Evolutionary conservation across 2,888 invertebrate species (phyloP).

Genomic region (Limnephilus auricula): DNA sequence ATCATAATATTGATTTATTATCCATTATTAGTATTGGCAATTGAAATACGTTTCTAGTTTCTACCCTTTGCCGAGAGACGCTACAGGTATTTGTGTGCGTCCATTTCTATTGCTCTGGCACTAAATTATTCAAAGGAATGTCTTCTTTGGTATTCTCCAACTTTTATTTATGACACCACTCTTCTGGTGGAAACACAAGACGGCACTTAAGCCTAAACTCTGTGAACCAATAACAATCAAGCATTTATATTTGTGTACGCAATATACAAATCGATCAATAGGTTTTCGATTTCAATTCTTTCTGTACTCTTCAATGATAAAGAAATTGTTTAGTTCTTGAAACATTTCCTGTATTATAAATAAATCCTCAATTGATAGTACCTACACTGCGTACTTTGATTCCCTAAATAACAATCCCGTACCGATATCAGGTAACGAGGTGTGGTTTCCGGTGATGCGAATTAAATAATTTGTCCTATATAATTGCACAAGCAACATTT

Average conservation of each 20-base stretch:
- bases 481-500: too few species aligned
- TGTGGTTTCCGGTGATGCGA: too few species aligned
- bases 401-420: background rate
- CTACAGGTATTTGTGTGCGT: background rate
- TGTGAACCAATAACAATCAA: background rate
- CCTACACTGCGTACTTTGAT: too few species aligned
- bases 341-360: too few species aligned
- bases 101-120: background rate
- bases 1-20: background rate
- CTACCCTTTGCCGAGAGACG: background rate
- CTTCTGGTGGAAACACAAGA: background rate
- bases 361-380: too few species aligned
- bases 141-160: background rate
- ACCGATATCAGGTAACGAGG: background rate
- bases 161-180: background rate
- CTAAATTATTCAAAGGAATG: background rate
- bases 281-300: too few species aligned
- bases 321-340: background rate
- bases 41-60: background rate
- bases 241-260: background rate
- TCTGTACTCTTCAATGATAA: too few species aligned
- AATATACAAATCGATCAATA: too few species aligned
- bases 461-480: too few species aligned
- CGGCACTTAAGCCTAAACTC: background rate
- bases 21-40: background rate